Percentiles rank a stretch among this genome's conserved stretches.
Evolutionary conservation across 1,140 invertebrate species (phyloP).

Genomic region (Paralvinella palmiformis): DNA sequence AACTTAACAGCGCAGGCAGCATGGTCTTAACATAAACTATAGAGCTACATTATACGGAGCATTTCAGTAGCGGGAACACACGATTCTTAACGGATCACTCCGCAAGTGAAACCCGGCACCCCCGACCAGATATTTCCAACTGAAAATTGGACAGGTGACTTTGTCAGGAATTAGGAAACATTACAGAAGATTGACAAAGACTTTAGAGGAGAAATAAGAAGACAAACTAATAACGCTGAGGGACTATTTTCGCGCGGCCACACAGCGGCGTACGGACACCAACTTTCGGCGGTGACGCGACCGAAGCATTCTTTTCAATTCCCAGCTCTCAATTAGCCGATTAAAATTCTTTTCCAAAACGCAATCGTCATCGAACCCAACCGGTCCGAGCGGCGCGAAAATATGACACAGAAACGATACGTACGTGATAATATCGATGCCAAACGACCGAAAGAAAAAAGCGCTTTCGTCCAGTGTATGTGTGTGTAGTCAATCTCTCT

Average conservation of each 20-base stretch:
- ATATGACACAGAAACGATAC: too few species aligned
- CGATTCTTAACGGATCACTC: conserved; percentile 9
- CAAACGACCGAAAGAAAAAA: not conserved
- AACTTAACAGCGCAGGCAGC: conserved; percentile 39
- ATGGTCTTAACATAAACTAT: conserved; percentile 44
- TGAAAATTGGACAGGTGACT: not conserved
- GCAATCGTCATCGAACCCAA: not conserved
- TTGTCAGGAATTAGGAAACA: not conserved
- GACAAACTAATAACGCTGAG: not conserved
- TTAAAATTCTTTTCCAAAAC: conserved; percentile 22
- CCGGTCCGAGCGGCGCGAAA: too few species aligned
- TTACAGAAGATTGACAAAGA: not conserved
- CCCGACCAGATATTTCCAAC: not conserved
- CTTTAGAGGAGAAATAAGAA: not conserved
- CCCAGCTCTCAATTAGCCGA: conserved; percentile 43
- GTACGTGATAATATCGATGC: too few species aligned
- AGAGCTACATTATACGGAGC: conserved; percentile 40
- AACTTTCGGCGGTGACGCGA: conserved; percentile 36
- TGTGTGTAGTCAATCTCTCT: not conserved
- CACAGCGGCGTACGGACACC: conserved; percentile 35
- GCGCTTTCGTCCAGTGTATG: not conserved
- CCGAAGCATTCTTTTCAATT: conserved; percentile 44
- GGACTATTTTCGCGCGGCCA: not conserved
- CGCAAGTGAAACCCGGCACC: not conserved
- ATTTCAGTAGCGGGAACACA: conserved; percentile 48